These are phyloP conservation scores for Tenrec ecaudatus DNA, from an alignment of 2,113 vertebrate genomes.

Conservation along the genomic window DNA sequence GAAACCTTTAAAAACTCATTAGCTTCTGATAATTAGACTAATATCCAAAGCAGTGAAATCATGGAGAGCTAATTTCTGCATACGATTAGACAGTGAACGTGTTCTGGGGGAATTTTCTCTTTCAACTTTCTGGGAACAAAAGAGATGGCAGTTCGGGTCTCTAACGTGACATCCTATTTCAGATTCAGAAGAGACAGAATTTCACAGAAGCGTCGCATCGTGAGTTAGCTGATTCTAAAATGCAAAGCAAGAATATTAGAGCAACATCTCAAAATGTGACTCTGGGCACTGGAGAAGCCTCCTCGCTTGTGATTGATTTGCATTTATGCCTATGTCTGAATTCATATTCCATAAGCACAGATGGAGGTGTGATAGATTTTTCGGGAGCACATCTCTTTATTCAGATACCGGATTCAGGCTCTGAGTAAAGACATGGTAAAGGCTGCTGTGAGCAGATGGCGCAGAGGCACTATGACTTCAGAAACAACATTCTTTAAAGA, in stretches of 20 bases:
- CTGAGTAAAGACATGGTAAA: slow-evolving; percentile 67
- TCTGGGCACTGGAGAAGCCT: slow-evolving; percentile 71
- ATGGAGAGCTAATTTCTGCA: slow-evolving; percentile 83
- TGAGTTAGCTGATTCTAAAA: slow-evolving; percentile 74
- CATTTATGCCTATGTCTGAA: slow-evolving; percentile 79
- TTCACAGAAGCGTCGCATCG: slow-evolving; percentile 57
- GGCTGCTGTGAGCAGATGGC: slow-evolving; percentile 80
- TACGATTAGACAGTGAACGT: slow-evolving; percentile 74
- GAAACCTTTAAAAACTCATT: slow-evolving; percentile 88
- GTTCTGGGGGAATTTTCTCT: slow-evolving; percentile 76
- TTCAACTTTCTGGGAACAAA: slow-evolving; percentile 75
- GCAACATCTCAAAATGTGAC: slow-evolving; percentile 71
- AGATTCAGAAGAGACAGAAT: slow-evolving; percentile 63
- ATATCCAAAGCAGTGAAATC: slow-evolving; percentile 85
- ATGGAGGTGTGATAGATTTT: slow-evolving; percentile 81
- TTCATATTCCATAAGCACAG: slow-evolving; percentile 81
- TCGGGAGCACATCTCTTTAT: slow-evolving; percentile 79
- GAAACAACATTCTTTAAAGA: slow-evolving; percentile 66
- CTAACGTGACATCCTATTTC: slow-evolving; percentile 56
- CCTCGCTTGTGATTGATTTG: slow-evolving; percentile 72
- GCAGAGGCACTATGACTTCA: slow-evolving; percentile 73
- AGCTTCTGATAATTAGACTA: slow-evolving; percentile 87
- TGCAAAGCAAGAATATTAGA: slow-evolving; percentile 73
- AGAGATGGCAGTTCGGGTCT: slow-evolving; percentile 67
- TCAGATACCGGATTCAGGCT: slow-evolving; percentile 77